Conservation (phyloP, 2,113 vertebrate species). For the Acanthisitta chloris region DNA sequence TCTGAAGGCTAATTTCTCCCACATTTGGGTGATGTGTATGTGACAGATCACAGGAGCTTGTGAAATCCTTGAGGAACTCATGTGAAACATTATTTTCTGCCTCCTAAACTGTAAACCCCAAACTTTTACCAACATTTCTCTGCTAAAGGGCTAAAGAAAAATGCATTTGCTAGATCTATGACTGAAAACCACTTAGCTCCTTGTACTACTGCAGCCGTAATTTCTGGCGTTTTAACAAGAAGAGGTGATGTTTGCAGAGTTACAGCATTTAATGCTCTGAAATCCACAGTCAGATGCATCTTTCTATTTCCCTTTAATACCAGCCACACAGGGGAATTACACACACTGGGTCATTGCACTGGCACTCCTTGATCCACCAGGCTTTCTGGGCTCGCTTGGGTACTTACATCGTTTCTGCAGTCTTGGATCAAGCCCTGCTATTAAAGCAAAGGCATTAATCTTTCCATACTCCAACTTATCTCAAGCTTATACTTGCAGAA, state of each 20-base stretch:
- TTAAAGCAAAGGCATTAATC: slow-evolving; percentile 58
- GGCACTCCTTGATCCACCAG: slow-evolving; percentile 44
- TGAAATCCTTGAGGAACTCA: neutral
- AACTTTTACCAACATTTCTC: neutral
- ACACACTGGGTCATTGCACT: slow-evolving; percentile 47
- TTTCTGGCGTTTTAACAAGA: slow-evolving; percentile 51
- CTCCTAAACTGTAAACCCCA: neutral
- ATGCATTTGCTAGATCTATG: neutral
- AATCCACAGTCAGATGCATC: slow-evolving; percentile 41
- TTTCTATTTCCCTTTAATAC: slow-evolving; percentile 28
- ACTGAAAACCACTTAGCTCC: slow-evolving; percentile 23
- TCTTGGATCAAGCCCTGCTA: slow-evolving; percentile 44
- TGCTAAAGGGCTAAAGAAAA: neutral
- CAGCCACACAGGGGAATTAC: slow-evolving; percentile 18
- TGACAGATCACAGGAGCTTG: neutral
- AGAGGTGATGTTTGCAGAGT: slow-evolving; percentile 36
- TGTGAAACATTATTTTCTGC: neutral
- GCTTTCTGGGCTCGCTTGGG: slow-evolving; percentile 8
- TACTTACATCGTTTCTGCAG: neutral
- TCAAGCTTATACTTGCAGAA: slow-evolving; percentile 24
- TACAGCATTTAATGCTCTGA: slow-evolving; percentile 24
- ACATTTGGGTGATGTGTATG: neutral
- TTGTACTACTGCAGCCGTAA: neutral
- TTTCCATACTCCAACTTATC: slow-evolving; percentile 39
- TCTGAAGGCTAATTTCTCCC: neutral